A percentile compares a stretch with the other conserved stretches of the same genome.
Conservation (phyloP, 2,113 vertebrate genomes). For the Bos javanicus region DNA sequence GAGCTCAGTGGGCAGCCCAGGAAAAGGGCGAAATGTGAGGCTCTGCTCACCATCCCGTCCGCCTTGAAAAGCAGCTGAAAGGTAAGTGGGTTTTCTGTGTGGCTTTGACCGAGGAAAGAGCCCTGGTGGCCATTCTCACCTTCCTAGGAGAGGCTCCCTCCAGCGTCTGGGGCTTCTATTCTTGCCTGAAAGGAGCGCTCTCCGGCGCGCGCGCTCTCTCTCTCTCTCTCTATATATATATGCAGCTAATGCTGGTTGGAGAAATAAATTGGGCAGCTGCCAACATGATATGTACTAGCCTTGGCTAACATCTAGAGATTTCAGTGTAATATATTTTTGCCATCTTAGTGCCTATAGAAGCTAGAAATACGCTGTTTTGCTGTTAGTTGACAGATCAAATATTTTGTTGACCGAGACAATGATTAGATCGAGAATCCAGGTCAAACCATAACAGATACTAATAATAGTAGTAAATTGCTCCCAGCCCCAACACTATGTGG, state of each 20-base stretch:
- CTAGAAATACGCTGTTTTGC: slow-evolving; percentile 44
- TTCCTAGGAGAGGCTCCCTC: not conserved
- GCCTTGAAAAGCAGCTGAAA: slow-evolving; percentile 53
- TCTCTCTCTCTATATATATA: not conserved
- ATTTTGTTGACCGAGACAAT: slow-evolving; percentile 29
- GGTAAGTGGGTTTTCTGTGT: slow-evolving; percentile 63
- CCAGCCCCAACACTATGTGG: not conserved
- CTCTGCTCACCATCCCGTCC: not conserved
- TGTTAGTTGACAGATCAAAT: slow-evolving; percentile 52
- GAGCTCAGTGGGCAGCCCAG: slow-evolving; percentile 39
- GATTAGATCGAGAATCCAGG: not conserved
- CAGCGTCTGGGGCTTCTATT: not conserved
- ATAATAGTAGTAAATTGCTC: not conserved
- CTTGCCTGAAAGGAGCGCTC: not conserved
- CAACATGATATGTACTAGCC: slow-evolving; percentile 8
- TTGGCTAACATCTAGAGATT: slow-evolving; percentile 40
- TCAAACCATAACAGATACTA: slow-evolving; percentile 43
- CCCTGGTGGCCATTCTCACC: not conserved
- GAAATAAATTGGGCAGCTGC: slow-evolving; percentile 45
- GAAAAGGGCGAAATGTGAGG: not conserved
- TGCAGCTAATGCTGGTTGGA: not conserved
- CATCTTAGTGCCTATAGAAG: slow-evolving; percentile 12
- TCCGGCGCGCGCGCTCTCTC: not conserved
- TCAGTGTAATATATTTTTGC: slow-evolving; percentile 44
- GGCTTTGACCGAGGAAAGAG: slow-evolving; percentile 26